Percentiles rank a stretch among this genome's conserved stretches.
Evolutionary conservation across 2,888 invertebrate genomes (phyloP).

Genomic region (Caenorhabditis virilis): DNA sequence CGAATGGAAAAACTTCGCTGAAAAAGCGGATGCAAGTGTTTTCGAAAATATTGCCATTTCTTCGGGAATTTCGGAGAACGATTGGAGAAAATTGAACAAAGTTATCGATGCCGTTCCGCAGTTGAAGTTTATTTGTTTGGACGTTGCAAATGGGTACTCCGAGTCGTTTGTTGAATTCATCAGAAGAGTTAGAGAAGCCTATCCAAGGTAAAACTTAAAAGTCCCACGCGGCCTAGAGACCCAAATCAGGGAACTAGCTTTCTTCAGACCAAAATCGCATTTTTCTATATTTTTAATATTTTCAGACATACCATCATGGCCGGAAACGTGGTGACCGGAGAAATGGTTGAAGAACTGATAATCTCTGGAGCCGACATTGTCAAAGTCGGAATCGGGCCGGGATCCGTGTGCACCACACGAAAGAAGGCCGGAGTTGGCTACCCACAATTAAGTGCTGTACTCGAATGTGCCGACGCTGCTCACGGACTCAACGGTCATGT

Average conservation of each 20-base stretch:
- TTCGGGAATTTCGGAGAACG: constrained; percentile 82
- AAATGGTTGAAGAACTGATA: constrained; percentile 92
- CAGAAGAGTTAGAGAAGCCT: constrained; percentile 70
- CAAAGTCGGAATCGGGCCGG: constrained; percentile 84
- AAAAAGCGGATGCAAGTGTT: constrained; percentile 27
- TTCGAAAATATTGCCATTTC: constrained; percentile 77
- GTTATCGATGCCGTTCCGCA: constrained; percentile 73
- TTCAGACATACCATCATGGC: constrained; percentile 93
- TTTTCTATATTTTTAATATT: too few relatives aligned
- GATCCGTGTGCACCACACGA: constrained; percentile 88
- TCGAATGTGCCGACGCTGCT: constrained; percentile 92
- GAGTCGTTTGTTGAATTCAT: constrained; percentile 89
- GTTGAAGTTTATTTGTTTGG: constrained; percentile 82
- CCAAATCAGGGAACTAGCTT: too few relatives aligned
- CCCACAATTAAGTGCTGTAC: constrained; percentile 86
- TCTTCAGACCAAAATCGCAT: too few relatives aligned
- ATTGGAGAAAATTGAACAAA: constrained; percentile 79
- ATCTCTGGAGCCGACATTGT: constrained; percentile 90
- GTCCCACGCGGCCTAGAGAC: too few relatives aligned
- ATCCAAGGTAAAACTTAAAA: too few relatives aligned
- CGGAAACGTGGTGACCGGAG: constrained; percentile 93
- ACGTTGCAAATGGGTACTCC: constrained; percentile 92
- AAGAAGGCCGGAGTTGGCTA: constrained; percentile 84
- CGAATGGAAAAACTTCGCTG: constrained; percentile 62
- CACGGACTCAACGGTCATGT: constrained; percentile 92